Evolutionary conservation across 2,113 vertebrate species (phyloP).

Genomic region (Boulengeromyrus knoepffleri): DNA sequence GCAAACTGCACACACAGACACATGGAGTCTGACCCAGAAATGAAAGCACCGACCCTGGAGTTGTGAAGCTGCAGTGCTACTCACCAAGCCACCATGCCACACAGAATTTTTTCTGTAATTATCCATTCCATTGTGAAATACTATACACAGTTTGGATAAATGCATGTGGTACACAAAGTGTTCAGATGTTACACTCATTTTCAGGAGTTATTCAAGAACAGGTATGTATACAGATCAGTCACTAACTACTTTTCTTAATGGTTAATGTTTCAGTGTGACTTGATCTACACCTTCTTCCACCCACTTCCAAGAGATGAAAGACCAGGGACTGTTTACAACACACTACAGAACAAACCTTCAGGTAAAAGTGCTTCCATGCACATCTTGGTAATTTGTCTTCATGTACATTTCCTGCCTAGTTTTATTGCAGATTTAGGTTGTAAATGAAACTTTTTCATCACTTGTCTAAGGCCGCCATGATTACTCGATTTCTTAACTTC

Average conservation of each 20-base stretch:
- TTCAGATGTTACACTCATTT: background rate
- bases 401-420: background rate
- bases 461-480: background rate
- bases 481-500: background rate
- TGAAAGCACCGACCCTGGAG: background rate
- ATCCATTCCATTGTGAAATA: background rate
- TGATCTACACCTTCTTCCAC: slow-evolving; percentile 92
- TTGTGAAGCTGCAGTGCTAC: background rate
- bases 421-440: background rate
- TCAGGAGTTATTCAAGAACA: background rate
- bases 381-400: background rate
- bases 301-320: slow-evolving; percentile 79
- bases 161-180: background rate
- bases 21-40: background rate
- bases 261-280: slow-evolving; percentile 68
- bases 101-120: background rate
- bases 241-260: background rate
- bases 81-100: background rate
- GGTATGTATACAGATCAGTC: background rate
- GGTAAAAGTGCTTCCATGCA: slow-evolving; percentile 47
- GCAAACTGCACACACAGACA: background rate
- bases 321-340: slow-evolving; percentile 44
- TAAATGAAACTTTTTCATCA: background rate
- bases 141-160: background rate
- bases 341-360: slow-evolving; percentile 60